Conservation (phyloP, 1,140 invertebrate species). For the Drosophila trapezifrons region DNA sequence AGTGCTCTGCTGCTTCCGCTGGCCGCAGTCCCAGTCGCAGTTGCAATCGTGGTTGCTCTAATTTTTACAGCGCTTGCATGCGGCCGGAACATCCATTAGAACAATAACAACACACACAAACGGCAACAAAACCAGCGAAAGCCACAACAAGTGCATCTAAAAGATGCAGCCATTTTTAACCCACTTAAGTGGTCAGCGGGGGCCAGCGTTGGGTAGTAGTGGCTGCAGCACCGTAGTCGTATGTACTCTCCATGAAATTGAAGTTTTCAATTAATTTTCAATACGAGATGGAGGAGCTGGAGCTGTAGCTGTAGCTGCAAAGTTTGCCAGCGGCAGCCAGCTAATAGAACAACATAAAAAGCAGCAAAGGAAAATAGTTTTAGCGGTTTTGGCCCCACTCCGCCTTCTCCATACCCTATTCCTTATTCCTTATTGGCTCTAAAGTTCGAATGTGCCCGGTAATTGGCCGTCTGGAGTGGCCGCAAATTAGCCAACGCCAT, state of each 20-base stretch:
- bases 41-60: constrained; percentile 50
- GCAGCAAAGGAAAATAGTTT: constrained; percentile 54
- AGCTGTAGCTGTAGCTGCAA: neutral
- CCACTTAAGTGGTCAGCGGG: constrained; percentile 68
- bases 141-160: constrained; percentile 59
- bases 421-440: constrained; percentile 7
- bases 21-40: constrained; percentile 29
- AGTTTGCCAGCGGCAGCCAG: constrained; percentile 27
- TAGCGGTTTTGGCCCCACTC: constrained; percentile 30
- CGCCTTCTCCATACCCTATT: neutral
- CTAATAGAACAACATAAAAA: constrained; percentile 54
- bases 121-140: constrained; percentile 9
- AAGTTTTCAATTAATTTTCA: constrained; percentile 81
- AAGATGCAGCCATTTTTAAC: constrained; percentile 74
- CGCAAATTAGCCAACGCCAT: constrained; percentile 73
- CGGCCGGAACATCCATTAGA: constrained; percentile 72
- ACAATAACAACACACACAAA: constrained; percentile 23
- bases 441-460: constrained; percentile 63
- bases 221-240: too few relatives aligned
- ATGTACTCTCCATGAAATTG: constrained; percentile 63
- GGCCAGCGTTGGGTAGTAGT: neutral
- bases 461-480: constrained; percentile 60
- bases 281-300: constrained; percentile 34
- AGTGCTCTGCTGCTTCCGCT: constrained; percentile 40
- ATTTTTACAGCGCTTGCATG: constrained; percentile 67